Percentiles rank a stretch among this genome's conserved stretches.
These are phyloP conservation scores for Cryptotermes secundus DNA, from an alignment of 1,140 invertebrate species.

Conservation along the genomic window DNA sequence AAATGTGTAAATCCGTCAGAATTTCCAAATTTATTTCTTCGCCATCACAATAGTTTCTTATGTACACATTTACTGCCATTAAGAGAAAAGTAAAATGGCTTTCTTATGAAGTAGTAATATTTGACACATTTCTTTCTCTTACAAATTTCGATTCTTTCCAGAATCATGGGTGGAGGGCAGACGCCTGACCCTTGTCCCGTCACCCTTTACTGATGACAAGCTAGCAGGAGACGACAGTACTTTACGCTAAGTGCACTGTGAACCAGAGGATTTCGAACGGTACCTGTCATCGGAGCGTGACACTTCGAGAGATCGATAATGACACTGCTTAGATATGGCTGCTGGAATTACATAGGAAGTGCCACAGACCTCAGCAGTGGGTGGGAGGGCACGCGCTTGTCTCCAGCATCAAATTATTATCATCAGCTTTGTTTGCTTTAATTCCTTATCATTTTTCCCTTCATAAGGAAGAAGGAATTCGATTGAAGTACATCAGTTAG, in stretches of 20 bases:
- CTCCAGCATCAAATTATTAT: not conserved
- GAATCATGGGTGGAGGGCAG: too few species aligned
- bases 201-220: too few species aligned
- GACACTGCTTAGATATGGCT: not conserved
- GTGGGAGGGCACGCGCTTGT: not conserved
- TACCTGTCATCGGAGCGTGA: not conserved
- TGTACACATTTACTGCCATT: too few species aligned
- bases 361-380: not conserved
- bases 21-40: too few species aligned
- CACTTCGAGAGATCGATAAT: not conserved
- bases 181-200: too few species aligned
- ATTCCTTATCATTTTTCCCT: not conserved
- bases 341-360: conserved; percentile 8
- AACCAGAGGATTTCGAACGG: not conserved
- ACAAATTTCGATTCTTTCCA: too few species aligned
- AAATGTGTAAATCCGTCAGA: too few species aligned
- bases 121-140: too few species aligned
- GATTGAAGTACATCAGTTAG: not conserved
- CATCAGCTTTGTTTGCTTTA: not conserved
- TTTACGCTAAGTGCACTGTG: not conserved
- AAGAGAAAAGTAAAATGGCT: too few species aligned
- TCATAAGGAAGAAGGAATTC: not conserved
- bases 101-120: too few species aligned
- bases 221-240: too few species aligned
- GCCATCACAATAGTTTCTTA: too few species aligned